Base-by-base conservation (phyloP, 2,888 invertebrate genomes). In the Trachelus tabidus region DNA sequence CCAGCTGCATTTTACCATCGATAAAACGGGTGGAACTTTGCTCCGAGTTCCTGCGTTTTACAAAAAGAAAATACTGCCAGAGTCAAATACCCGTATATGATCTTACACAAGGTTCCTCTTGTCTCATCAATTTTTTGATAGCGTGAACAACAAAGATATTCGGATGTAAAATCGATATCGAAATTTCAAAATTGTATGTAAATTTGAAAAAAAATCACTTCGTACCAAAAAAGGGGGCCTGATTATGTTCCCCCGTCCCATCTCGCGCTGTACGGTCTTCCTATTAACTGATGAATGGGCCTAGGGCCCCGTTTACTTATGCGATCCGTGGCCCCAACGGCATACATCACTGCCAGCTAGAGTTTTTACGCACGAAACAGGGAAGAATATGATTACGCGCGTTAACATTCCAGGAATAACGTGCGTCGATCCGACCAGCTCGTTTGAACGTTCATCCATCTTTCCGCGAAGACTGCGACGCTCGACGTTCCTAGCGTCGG, bases 311-410 rank as follows among this genome's bases (percentile, higher is more conserved):
- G 85, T 83, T 89, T 89, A 87, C 84, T 89, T 89, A 89, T 89
- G 89, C 89, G 85, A 85, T 87, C 85, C 89, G 86, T 86, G 86
- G 84, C 84, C 83, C 81, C 87, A 86, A 82, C 88, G 86, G 87
- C 88, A 88, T 89, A 89, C 87, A 89, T 89, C 89, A 89, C 89
- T 89, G 88, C 87, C 89, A 89, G 83, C 87, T 83, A 85, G 81
- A 81, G 83, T 89, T 89, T 89, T 89, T 89, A 88, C 87, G 83
- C 87, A 87, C 86, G 85, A 89, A 86, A 86, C 86, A 84, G 85
- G 83, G 84, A 84, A 86, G 89, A 89, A 89, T 89, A 89, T 87
- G 88, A 88, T 89, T 88, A 89, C 86, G 85, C 86, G 85, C 85
- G 86, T 89, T 89, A 87, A 89, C 89, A 88, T 89, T 88, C 89